phyloP scores from a whole-genome alignment of 2,888 invertebrate species.

The Hirtodrosophila alboralis region DNA sequence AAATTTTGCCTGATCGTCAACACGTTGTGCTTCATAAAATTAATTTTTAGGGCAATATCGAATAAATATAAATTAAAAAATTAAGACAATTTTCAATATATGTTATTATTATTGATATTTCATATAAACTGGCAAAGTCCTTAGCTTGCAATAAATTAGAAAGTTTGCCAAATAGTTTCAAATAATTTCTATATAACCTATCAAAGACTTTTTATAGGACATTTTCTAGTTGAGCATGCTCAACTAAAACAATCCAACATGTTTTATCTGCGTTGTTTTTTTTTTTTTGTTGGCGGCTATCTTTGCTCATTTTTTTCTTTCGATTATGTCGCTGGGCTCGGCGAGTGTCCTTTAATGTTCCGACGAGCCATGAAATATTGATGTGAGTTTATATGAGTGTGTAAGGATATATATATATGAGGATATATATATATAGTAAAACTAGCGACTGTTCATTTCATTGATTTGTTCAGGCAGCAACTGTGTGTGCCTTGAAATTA shows the following conservation, averaged over 20 bases:
- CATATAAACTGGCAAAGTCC: too few relatives aligned
- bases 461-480: constrained; percentile 23
- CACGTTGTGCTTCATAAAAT: too few relatives aligned
- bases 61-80: too few relatives aligned
- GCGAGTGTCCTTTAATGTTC: constrained; percentile 54
- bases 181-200: too few relatives aligned
- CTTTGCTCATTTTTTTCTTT: constrained; percentile 36
- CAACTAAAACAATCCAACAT: background rate
- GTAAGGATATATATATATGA: constrained; percentile 5
- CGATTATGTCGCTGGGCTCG: constrained; percentile 56
- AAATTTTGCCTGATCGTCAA: too few relatives aligned
- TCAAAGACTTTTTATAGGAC: too few relatives aligned
- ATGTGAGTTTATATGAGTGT: constrained; percentile 30
- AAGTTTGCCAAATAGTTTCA: too few relatives aligned
- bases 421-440: constrained; percentile 18
- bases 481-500: constrained; percentile 3
- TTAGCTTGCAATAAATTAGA: too few relatives aligned
- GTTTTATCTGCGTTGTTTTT: constrained; percentile 30
- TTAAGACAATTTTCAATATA: too few relatives aligned
- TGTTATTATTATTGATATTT: too few relatives aligned
- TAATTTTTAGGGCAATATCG: too few relatives aligned
- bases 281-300: constrained; percentile 43
- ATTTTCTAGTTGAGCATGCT: too few relatives aligned
- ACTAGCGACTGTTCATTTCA: constrained; percentile 7
- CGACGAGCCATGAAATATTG: constrained; percentile 69